Evolutionary conservation across 2,113 vertebrate species (phyloP).

Genomic region (Podarcis raffonei): DNA sequence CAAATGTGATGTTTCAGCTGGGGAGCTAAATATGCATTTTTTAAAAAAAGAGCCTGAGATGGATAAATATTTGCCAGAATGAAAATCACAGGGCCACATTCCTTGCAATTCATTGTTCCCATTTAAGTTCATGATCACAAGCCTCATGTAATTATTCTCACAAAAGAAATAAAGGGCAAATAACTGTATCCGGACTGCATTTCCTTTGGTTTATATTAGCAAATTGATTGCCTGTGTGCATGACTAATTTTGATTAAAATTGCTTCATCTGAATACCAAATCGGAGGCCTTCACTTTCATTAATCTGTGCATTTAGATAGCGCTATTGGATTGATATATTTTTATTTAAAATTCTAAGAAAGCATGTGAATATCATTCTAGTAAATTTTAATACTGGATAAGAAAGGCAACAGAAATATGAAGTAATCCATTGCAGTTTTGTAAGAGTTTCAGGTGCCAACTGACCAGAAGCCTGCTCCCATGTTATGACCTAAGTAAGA

Average conservation of each 20-base stretch:
- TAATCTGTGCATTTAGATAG: conserved; percentile 34
- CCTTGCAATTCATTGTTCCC: conserved; percentile 32
- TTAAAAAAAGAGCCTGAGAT: neutral
- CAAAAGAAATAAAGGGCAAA: conserved; percentile 63
- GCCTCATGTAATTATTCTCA: conserved; percentile 58
- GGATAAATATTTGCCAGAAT: conserved; percentile 23
- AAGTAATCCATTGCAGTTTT: neutral
- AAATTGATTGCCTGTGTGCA: conserved; percentile 63
- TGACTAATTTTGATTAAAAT: conserved; percentile 74
- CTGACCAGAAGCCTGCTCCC: neutral
- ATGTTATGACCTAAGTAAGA: neutral
- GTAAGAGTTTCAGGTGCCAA: neutral
- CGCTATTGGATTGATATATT: conserved; percentile 13
- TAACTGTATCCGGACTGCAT: conserved; percentile 62
- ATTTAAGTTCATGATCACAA: conserved; percentile 50
- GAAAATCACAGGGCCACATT: conserved; percentile 25
- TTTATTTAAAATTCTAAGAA: neutral
- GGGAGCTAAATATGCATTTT: neutral
- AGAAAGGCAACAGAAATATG: neutral
- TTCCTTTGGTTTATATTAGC: conserved; percentile 59
- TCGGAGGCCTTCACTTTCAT: conserved; percentile 58
- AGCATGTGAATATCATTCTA: neutral
- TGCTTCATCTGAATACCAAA: conserved; percentile 68
- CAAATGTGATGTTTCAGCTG: neutral
- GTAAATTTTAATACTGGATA: neutral